Base-by-base conservation (phyloP, 2,888 invertebrate species). In the Frankliniella fusca region DNA sequence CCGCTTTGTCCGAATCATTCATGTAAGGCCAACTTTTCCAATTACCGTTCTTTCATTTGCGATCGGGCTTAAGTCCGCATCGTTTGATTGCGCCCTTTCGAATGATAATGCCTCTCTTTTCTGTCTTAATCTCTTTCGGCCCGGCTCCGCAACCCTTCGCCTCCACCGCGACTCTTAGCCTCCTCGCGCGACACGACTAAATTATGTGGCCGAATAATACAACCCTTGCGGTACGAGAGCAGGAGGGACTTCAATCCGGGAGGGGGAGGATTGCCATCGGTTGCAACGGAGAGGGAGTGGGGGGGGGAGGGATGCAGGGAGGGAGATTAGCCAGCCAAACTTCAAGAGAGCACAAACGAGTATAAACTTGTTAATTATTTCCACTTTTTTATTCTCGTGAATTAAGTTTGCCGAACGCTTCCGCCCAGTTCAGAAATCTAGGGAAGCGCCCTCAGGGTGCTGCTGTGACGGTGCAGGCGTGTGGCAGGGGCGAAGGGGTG, bases 11-110 rank as follows among this genome's bases (percentile, higher is more conserved):
- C 61, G 61, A 18, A 61, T 61, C 61, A 61, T 61, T 61, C 70
- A 76, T 76, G 70, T 76, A 76, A 76, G 70, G 70, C 70, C 70
- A 76, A 76, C 70, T 76, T 76, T 76, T 76, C 70, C 70, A 76
- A 76, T 76, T 76, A 76, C 70, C 27, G 70, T 76, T 76, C 70
- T 76, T 76, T 76, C 70, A 76, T 76, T 76, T 76, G 70, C 70
- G 27, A 76, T 27, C 70, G 27, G 27, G 23, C 27, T 76, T 23
- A 76, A 76, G 70, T 76, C 70, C 70, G 70, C 7, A 76, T 27
- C 70, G 70, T 76, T 76, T 76, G 70, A 76, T 76, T 76, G 70
- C 70, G 70, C 27, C 70, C 70, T 76, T 76, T 76, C 23, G 27
- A 76, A 76, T 76, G 70, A 76, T 76, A 76, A 76, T 76, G 70